These are phyloP conservation scores for Ennomos fuscantarius DNA, from an alignment of 2,888 invertebrate genomes.

Conservation along the genomic window DNA sequence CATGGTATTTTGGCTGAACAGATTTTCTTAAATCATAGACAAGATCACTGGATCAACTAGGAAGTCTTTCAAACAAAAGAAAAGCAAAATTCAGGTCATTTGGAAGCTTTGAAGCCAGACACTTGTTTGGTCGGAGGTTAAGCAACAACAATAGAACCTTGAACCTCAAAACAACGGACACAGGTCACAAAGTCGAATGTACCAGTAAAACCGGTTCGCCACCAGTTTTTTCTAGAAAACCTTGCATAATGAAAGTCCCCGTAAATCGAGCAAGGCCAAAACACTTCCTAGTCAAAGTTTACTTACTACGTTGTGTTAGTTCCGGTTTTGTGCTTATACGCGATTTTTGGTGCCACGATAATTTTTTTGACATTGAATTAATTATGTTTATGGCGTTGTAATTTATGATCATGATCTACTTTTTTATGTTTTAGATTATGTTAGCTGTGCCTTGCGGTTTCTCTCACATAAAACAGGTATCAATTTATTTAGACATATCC, in stretches of 20 bases:
- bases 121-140: background rate
- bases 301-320: constrained; percentile 38
- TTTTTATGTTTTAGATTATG: too few relatives aligned
- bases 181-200: constrained; percentile 16
- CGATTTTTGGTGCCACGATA: constrained; percentile 14
- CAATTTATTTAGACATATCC: too few relatives aligned
- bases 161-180: constrained; percentile 10
- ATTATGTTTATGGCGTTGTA: too few relatives aligned
- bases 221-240: constrained; percentile 28
- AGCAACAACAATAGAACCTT: constrained; percentile 9
- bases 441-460: too few relatives aligned
- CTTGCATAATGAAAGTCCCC: constrained; percentile 46
- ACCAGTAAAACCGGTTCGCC: constrained; percentile 20
- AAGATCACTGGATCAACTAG: too few relatives aligned
- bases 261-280: constrained; percentile 49
- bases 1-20: too few relatives aligned
- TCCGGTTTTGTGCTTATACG: constrained; percentile 20
- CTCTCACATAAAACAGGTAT: too few relatives aligned
- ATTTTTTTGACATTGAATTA: constrained; percentile 20
- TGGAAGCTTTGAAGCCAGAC: background rate
- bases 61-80: too few relatives aligned
- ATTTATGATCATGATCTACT: too few relatives aligned
- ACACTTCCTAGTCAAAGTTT: constrained; percentile 47
- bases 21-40: too few relatives aligned
- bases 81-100: too few relatives aligned